phyloP scores from a whole-genome alignment of 2,888 invertebrate genomes.

The Melolontha melolontha region DNA sequence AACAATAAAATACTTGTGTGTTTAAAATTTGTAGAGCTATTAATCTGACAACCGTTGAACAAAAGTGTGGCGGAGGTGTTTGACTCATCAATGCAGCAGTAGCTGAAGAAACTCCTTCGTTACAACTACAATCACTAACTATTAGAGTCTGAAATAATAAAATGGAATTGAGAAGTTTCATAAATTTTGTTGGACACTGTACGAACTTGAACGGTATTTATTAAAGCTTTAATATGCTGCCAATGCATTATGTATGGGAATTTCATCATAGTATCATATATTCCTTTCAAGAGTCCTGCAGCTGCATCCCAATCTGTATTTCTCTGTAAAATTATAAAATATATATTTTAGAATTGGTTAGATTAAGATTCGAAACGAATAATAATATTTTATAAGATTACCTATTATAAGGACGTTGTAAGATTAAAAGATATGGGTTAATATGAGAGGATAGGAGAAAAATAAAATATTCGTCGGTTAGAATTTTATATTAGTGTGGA shows the following conservation, averaged over 20 bases:
- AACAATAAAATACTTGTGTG: constrained; percentile 62
- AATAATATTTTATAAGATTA: no score
- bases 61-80: constrained; percentile 94
- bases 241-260: constrained; percentile 97
- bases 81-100: constrained; percentile 90
- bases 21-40: constrained; percentile 96
- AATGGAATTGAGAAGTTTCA: background rate
- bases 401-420: no score
- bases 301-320: constrained; percentile 99
- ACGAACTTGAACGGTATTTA: constrained; percentile 86
- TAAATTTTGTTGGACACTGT: background rate
- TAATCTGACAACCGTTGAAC: constrained; percentile 94
- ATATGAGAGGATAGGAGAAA: no score
- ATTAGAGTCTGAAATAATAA: constrained; percentile 75
- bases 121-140: constrained; percentile 78
- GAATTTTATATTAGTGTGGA: no score
- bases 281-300: constrained; percentile 91
- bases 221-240: constrained; percentile 91
- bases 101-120: constrained; percentile 79
- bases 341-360: no score
- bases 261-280: constrained; percentile 92
- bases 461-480: no score
- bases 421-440: no score
- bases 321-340: constrained; percentile 69
- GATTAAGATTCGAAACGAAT: no score